Conservation (phyloP, 2,797 vertebrate genomes). For the Aulostomus chinensis region DNA sequence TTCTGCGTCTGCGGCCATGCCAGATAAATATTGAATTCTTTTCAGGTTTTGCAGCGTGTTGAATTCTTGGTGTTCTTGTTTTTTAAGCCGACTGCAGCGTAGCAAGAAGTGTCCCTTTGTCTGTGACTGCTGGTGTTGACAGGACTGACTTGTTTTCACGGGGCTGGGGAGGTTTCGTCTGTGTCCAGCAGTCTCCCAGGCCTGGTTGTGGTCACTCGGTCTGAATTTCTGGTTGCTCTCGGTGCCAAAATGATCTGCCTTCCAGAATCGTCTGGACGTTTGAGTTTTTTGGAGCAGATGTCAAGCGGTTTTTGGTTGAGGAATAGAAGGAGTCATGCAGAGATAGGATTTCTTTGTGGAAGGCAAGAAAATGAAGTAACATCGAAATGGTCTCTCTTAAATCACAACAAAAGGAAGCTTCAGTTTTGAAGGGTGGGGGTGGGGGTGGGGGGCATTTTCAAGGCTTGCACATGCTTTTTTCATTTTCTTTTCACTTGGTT, state of each 20-base stretch:
- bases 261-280: neutral
- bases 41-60: neutral
- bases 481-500: neutral
- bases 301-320: neutral
- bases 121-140: neutral
- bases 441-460: slow-evolving; percentile 6
- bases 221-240: neutral
- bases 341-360: too few species aligned
- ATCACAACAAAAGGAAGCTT: too few species aligned
- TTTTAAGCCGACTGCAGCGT: neutral
- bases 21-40: neutral
- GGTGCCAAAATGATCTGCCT: neutral
- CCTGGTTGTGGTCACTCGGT: neutral
- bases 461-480: neutral
- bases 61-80: neutral
- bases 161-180: slow-evolving; percentile 19
- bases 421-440: too few species aligned
- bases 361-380: too few species aligned
- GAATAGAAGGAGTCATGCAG: neutral
- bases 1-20: too few species aligned
- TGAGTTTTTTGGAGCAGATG: neutral
- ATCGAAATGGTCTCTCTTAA: too few species aligned
- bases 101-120: neutral
- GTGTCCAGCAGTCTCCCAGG: neutral
- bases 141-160: neutral